phyloP scores from a whole-genome alignment of 2,797 vertebrate species.

The Trachops cirrhosus region DNA sequence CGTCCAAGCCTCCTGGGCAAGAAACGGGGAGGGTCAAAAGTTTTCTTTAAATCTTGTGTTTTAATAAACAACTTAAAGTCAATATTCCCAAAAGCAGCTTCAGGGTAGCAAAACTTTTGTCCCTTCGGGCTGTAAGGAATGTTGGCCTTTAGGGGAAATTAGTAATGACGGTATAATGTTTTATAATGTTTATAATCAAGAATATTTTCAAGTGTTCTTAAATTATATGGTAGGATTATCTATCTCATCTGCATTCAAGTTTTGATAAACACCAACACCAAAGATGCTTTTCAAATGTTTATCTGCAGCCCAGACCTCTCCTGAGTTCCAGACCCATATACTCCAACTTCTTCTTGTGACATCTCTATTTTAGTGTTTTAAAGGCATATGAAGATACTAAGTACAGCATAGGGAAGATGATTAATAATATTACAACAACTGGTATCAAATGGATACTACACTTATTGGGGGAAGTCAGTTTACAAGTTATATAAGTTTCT shows the following conservation, averaged over 20 bases:
- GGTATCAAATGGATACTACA: background rate
- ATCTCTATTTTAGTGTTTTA: background rate
- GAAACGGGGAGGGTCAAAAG: background rate
- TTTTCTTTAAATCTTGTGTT: background rate
- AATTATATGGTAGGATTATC: background rate
- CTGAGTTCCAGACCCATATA: background rate
- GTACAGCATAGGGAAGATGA: background rate
- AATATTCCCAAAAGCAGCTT: background rate
- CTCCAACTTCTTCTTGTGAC: background rate
- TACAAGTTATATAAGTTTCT: background rate
- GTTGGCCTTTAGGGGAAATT: background rate
- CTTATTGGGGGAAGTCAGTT: background rate
- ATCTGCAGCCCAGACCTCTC: background rate
- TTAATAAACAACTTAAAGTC: background rate
- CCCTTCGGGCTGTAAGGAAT: background rate
- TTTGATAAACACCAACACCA: background rate
- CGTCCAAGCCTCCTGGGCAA: background rate
- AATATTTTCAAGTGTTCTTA: background rate
- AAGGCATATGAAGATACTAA: background rate
- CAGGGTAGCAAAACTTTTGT: background rate
- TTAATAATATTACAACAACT: background rate
- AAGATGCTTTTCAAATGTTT: background rate
- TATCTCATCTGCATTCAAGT: background rate
- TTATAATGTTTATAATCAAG: background rate
- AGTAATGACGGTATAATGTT: background rate